A percentile compares a stretch with the other conserved stretches of the same genome.
Conservation (phyloP, 2,888 invertebrate species). For the Tridacna gigas region DNA sequence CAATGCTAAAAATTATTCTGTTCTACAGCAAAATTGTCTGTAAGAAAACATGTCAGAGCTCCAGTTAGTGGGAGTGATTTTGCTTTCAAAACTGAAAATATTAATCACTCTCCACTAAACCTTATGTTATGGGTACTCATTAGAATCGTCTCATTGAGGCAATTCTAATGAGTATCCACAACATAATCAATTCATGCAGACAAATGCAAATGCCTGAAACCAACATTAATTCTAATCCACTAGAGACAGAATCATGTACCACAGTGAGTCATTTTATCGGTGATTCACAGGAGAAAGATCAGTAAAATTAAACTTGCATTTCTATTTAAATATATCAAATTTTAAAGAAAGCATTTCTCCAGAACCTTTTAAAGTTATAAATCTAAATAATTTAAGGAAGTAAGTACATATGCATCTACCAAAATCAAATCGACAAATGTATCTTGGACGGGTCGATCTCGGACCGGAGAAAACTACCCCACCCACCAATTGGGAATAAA, state of each 20-base stretch:
- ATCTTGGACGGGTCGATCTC: not conserved
- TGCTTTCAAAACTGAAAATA: no score
- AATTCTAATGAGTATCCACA: no score
- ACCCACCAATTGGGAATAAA: not conserved
- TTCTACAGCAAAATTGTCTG: no score
- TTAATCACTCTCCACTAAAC: no score
- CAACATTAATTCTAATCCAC: not conserved
- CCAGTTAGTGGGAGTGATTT: no score
- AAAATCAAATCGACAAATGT: no score
- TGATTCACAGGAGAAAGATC: not conserved
- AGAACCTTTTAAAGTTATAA: not conserved
- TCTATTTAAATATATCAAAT: not conserved
- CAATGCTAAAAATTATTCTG: no score
- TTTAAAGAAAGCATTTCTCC: not conserved
- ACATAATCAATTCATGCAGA: not conserved
- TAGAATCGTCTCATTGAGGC: no score
- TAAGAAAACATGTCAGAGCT: no score
- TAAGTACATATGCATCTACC: not conserved
- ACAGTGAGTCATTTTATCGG: not conserved
- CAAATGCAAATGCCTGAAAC: not conserved
- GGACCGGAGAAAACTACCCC: not conserved
- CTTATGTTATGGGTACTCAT: no score
- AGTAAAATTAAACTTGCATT: not conserved
- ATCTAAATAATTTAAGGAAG: not conserved
- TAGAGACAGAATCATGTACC: not conserved